Evolutionary conservation across 2,888 invertebrate species (phyloP), one percentile per base, ranked within the genome.

Genomic region (Aelia acuminata): DNA sequence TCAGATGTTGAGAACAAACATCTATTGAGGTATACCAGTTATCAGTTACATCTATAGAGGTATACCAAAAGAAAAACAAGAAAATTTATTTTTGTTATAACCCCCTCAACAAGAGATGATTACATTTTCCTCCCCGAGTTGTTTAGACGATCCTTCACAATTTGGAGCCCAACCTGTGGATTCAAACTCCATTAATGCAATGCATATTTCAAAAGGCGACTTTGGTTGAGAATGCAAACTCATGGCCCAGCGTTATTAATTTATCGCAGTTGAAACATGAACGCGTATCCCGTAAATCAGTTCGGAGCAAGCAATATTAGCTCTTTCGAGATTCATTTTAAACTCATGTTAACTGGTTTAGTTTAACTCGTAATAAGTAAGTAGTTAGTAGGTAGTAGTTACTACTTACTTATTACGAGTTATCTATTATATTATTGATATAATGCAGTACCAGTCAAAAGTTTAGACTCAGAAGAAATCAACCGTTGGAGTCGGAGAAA

Each of bases 191-290:
- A 84, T 84, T 84, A 84, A 84, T 49, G 31, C 48, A 48, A 31
- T 84, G 48, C 84, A 84, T 84, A 84, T 84, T 84, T 84, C 84
- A 84, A 84, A 48, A 84, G 84, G 48, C 1, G 31, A 63, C 63
- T 63, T 63, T 63, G 31, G 31, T 63, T 63, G 63, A 63, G 7
- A 31, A 31, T 63, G 63, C 63, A 63, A 63, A 63, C 31, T 63
- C 63, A 63, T 63, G 63, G 31, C 63, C 63, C 31, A 63, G 31
- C 63, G 63, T 63, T 63, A 63, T 63, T 63, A 63, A 63, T 63
- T 63, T 63, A 63, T 63, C 13, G 63, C 63, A 63, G 63, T 18
- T 63, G 63, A 31, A 63, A 63, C 63, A 35, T 5, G 7, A 63
- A 18, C 15, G 26, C 31, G 31, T 35, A 18, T 31, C 13, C 31